Evolutionary conservation across 2,797 vertebrate genomes (phyloP).

Genomic region (Peromyscus aztecus): DNA sequence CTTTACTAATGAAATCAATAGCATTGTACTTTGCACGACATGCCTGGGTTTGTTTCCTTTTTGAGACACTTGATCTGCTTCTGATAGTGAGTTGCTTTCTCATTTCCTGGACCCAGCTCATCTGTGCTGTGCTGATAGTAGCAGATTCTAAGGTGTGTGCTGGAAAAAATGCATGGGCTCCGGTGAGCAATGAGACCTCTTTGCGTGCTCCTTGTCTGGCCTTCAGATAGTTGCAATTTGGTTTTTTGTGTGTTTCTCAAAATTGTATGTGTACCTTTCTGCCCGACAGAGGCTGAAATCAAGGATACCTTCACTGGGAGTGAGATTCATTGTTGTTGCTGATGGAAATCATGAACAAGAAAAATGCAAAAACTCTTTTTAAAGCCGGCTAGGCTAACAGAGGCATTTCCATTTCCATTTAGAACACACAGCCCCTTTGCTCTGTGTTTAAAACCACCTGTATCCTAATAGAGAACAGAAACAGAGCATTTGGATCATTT

Average conservation of each 20-base stretch:
- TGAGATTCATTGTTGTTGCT: background rate
- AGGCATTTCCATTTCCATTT: conserved; percentile 21
- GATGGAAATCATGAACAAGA: background rate
- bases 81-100: conserved; percentile 18
- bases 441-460: conserved; percentile 37
- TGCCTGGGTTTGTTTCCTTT: background rate
- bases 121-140: background rate
- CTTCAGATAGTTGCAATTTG: background rate
- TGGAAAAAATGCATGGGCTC: background rate
- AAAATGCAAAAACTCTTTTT: conserved; percentile 12
- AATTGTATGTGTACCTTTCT: background rate
- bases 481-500: background rate
- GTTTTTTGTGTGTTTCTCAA: background rate
- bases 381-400: background rate
- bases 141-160: background rate
- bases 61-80: conserved; percentile 46
- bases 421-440: background rate
- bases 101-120: background rate
- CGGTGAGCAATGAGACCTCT: background rate
- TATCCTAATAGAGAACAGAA: background rate
- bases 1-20: background rate
- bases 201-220: background rate
- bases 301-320: background rate
- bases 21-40: background rate
- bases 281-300: background rate